Conservation (phyloP, 2,888 invertebrate genomes). For the Parelbella ahira region DNA sequence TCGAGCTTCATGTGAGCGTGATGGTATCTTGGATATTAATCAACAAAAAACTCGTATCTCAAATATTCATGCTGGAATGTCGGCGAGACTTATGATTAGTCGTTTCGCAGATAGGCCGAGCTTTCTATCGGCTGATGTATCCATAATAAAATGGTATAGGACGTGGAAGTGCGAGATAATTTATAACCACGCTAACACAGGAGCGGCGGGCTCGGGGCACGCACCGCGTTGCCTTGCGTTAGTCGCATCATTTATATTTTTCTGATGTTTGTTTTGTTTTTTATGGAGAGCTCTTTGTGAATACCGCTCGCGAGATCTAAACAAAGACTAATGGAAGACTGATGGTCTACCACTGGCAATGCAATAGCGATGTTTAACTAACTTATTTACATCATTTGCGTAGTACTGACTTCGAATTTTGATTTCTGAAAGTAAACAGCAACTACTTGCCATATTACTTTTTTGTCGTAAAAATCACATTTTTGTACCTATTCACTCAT, state of each 20-base stretch:
- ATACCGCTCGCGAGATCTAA: constrained; percentile 63
- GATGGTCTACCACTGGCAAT: constrained; percentile 67
- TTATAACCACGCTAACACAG: constrained; percentile 66
- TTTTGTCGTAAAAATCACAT: too few species aligned
- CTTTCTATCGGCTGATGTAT: constrained; percentile 67
- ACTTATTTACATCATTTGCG: constrained; percentile 71
- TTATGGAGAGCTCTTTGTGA: constrained; percentile 57
- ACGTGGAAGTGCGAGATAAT: constrained; percentile 70
- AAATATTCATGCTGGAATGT: constrained; percentile 13
- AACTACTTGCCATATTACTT: too few species aligned
- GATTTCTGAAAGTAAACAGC: too few species aligned
- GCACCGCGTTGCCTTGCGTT: constrained; percentile 67
- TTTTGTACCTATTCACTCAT: too few species aligned
- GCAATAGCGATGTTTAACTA: constrained; percentile 69
- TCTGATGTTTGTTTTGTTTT: constrained; percentile 73
- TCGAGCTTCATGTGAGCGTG: too few species aligned
- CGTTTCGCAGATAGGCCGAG: constrained; percentile 50
- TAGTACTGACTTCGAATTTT: too few species aligned
- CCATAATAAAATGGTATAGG: constrained; percentile 67
- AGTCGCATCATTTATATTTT: constrained; percentile 78
- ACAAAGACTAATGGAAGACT: constrained; percentile 75
- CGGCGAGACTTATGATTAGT: constrained; percentile 24
- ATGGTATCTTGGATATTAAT: not conserved
- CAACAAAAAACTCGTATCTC: not conserved
- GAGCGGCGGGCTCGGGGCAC: constrained; percentile 46